These are phyloP conservation scores for Danaus chrysippus DNA, from an alignment of 2,888 invertebrate genomes.

Conservation along the genomic window DNA sequence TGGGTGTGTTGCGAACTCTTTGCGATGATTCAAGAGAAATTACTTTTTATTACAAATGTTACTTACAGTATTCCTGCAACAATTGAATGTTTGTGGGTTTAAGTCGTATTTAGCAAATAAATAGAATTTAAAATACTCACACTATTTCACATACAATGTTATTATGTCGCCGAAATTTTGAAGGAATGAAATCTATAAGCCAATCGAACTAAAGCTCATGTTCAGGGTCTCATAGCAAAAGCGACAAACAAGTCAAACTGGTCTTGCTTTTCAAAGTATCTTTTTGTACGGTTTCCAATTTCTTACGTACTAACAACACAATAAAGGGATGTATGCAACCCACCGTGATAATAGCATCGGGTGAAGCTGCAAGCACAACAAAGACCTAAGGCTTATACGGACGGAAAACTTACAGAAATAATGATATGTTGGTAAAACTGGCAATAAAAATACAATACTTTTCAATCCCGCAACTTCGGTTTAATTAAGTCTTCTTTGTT, in stretches of 20 bases:
- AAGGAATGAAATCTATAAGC: not conserved
- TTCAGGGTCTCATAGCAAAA: conserved; percentile 28
- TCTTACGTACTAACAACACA: conserved; percentile 58
- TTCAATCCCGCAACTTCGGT: too few species aligned
- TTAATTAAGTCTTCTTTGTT: too few species aligned
- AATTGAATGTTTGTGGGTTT: too few species aligned
- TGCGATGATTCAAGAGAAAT: not conserved
- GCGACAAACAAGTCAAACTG: conserved; percentile 55
- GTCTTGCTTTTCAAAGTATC: conserved; percentile 52
- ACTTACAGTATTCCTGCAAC: too few species aligned
- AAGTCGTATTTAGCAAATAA: too few species aligned
- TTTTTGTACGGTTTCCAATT: conserved; percentile 59
- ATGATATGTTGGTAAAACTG: conserved; percentile 11
- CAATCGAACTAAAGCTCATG: conserved; percentile 13
- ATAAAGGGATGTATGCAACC: conserved; percentile 50
- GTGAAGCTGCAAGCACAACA: conserved; percentile 36
- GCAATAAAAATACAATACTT: too few species aligned
- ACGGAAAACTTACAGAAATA: conserved; percentile 29
- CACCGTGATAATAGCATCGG: conserved; percentile 54
- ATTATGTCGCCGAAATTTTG: too few species aligned
- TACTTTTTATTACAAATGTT: too few species aligned
- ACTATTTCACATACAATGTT: too few species aligned
- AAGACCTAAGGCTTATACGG: conserved; percentile 41
- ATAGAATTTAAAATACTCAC: too few species aligned
- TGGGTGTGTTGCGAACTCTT: not conserved